Evolutionary conservation across 2,888 invertebrate species (phyloP), one percentile per base, ranked within the genome.

Genomic region (Baronia brevicornis): DNA sequence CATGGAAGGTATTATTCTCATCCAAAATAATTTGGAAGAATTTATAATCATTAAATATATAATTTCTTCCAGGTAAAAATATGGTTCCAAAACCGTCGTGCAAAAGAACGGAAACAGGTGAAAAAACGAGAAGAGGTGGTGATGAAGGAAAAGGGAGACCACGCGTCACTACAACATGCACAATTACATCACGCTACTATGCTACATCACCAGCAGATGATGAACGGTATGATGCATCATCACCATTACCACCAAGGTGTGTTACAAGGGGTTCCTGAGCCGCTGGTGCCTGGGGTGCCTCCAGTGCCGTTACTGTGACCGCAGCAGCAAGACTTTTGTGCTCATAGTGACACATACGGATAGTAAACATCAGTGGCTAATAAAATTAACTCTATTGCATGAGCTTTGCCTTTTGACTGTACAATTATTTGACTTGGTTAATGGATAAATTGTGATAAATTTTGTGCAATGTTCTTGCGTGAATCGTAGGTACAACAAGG

Each of bases 51-150:
- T 11, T 7, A 4, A 25, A n/a, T n/a, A 6, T 7, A 5, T 6
- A 12, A 5, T 33, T 41, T 43, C 33, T 37, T 41, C 1, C 57
- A 84, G 90, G 91, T 91, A 29, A 91, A 91, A 72, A 91, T 92
- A 38, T 92, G 92, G 92, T 96, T 96, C 66, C 95, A 96, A 87
- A 97, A 97, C 69, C 88, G 96, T 7, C 88, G 97, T 21, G 97
- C 97, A 30, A 97, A 97, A 77, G 96, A 97, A 59, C 87, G 97
- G 5, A 96, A 96, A 70, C 92, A 94, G 64, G 82, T 82, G 21
- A 96, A 96, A 67, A 96, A 96, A 75, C 89, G 91, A 21, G 91
- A 91, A 44, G 93, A 94, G 53, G 86, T 87, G 5, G 79, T 86
- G 13, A 85, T 87, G 73, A 88, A 88, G 44, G 88, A 88, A 44